Base-by-base conservation (phyloP, 1,140 invertebrate species). In the Mesaphorura yosii region DNA sequence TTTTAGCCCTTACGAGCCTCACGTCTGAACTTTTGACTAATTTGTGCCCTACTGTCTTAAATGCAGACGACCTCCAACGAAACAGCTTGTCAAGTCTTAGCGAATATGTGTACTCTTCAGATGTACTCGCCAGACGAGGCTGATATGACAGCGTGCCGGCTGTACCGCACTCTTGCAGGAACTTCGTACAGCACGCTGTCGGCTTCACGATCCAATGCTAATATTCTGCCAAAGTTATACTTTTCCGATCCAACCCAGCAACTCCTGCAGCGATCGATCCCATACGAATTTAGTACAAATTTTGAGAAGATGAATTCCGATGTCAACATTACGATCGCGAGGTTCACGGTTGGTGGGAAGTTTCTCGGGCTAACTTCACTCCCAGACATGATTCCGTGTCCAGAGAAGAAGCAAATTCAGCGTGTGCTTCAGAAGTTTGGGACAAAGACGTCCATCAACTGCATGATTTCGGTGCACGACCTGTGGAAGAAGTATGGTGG, bases 101-200 rank as follows among this genome's bases (percentile, higher is more conserved):
- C 76, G 2, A 85, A 86, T 68, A 72, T 84, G 64, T 86, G 83
- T 64, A 71, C 74, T 0, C 62, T 84, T 23, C 75, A 76, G 1
- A 66, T 82, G 34, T 73, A 74, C 58, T 64, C 61, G 0, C 31
- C 31, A 34, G 10, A 10, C 53, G 67, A 69, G 19, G 73, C 75
- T 48, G 71, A 73, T 50, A 72, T 64, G 42, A 64, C 66, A 3
- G 70, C 74, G 1, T 77, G 75, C 52, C 70, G 69, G 52, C 53
- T 75, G 17, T 75, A 78, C 56, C 62, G 69, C 53, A 67, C 72
- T 50, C 53, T 49, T 66, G 69, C 22, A 65, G 72, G 55, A 64
- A 49, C 64, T 60, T 61, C 63, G 62, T n/a, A n/a, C n/a, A n/a
- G n/a, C n/a, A n/a, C n/a, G n/a, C n/a, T n/a, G n/a, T n/a, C n/a